Conservation (phyloP, 2,888 invertebrate genomes). For the Nysson spinosus region DNA sequence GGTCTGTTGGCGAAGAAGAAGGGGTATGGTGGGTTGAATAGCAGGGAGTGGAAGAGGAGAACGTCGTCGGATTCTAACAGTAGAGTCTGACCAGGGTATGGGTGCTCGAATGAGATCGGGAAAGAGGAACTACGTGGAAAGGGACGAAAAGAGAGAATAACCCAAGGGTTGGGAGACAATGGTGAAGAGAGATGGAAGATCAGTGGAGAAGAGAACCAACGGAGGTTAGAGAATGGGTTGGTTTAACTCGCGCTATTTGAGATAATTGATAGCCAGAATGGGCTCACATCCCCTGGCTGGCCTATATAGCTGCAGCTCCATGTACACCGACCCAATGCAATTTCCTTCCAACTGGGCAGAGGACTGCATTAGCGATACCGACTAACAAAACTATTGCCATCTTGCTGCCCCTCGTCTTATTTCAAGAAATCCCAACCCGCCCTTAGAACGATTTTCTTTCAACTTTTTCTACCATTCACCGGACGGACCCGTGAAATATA, state of each 20-base stretch:
- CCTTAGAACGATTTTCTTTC: slow-evolving; percentile 40
- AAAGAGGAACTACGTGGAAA: slow-evolving; percentile 25
- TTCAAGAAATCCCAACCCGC: slow-evolving; percentile 20
- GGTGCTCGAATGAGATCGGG: slow-evolving; percentile 25
- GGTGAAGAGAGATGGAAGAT: not conserved
- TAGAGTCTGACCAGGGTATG: slow-evolving; percentile 20
- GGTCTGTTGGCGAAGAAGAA: slow-evolving; percentile 21
- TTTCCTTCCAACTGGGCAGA: slow-evolving; percentile 68
- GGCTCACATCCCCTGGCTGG: slow-evolving; percentile 52
- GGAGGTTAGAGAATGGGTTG: slow-evolving; percentile 66
- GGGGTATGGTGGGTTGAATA: slow-evolving; percentile 5
- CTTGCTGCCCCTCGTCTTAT: slow-evolving; percentile 20
- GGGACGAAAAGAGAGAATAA: slow-evolving; percentile 5
- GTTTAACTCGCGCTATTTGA: slow-evolving; percentile 70
- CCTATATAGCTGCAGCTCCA: slow-evolving; percentile 42
- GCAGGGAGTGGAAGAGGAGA: slow-evolving; percentile 6
- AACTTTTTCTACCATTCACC: slow-evolving; percentile 32
- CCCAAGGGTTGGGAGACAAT: not conserved
- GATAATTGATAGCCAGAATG: slow-evolving; percentile 70
- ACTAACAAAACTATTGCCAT: slow-evolving; percentile 54
- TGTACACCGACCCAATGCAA: slow-evolving; percentile 59
- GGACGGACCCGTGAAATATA: slow-evolving; percentile 37
- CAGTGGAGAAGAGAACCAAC: slow-evolving; percentile 27
- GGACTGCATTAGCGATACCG: slow-evolving; percentile 67
- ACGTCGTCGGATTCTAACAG: slow-evolving; percentile 20